Evolutionary conservation across 2,797 vertebrate species (phyloP).

Genomic region (Ceyx erithaca): DNA sequence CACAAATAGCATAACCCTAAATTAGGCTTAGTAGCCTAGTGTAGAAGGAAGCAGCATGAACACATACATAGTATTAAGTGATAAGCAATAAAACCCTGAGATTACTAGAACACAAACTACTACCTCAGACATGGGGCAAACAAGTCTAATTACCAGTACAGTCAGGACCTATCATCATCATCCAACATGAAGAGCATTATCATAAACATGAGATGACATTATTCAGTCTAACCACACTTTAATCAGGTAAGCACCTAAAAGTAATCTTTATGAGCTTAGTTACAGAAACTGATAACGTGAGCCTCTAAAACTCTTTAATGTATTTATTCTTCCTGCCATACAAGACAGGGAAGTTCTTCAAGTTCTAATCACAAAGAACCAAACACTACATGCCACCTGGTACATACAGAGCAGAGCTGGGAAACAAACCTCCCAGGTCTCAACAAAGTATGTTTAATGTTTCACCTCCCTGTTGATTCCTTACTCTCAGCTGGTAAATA

Average conservation of each 20-base stretch:
- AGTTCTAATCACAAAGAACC: neutral
- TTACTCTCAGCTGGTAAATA: neutral
- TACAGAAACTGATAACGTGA: neutral
- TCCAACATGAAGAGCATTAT: neutral
- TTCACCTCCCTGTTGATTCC: neutral
- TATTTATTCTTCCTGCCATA: neutral
- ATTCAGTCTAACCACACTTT: neutral
- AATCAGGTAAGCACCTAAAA: neutral
- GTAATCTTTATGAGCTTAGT: neutral
- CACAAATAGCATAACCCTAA: fast-evolving
- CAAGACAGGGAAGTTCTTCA: neutral
- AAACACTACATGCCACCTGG: neutral
- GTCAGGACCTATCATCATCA: neutral
- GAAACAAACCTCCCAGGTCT: neutral
- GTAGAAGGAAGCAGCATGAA: neutral
- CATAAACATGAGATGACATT: neutral
- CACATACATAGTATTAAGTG: neutral
- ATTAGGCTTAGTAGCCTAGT: neutral
- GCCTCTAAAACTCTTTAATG: neutral
- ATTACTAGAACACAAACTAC: neutral
- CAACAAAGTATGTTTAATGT: neutral
- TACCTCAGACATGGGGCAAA: neutral
- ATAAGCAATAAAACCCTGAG: neutral
- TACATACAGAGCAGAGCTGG: neutral
- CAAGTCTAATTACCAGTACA: neutral